Evolutionary conservation across 37 sponge, comb jelly and placozoan species (phyloP), one percentile per base, ranked within the genome.

Genomic region (Dysidea cf. avara): DNA sequence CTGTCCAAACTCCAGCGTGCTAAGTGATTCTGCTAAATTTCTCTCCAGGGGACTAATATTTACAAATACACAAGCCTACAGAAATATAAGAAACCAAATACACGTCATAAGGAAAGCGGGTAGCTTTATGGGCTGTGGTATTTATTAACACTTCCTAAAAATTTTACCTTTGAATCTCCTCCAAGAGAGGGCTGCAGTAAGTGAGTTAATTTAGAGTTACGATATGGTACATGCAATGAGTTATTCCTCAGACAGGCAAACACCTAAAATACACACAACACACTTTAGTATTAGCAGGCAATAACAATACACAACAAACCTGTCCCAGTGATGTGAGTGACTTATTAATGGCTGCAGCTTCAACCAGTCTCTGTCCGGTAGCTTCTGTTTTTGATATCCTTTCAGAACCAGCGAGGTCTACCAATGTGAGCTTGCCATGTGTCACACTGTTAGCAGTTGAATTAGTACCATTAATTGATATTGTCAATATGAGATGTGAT

Each of bases 341-440:
- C 52, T 90, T 90, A 63, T 90, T 90, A 58, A 90, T 90, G 48
- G 91, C 86, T 37, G 91, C 91, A 52, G 91, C 91, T 53, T 90
- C 91, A 46, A 90, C 91, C 25, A 90, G 55, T 53, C 91, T 28
- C 18, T 76, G 66, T 12, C 91, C 91, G 3, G 76, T 70, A 11
- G 91, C 91, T 43, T 85, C 91, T 43, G 82, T 90, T 0, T 83
- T 72, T 21, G 91, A 90, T 16, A 90, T 90, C 51, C 91, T 75
- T 79, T 90, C 91, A 21, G 91, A 90, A 16, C 91, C 91, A 20
- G 91, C 91, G 43, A 90, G 52, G 60, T 90, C 91, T 34, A 90
- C 87, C 24, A 90, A 73, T 4, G 86, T 90, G 16, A 90, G 79
- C 11, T 81, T 28, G 0, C 91, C 86, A 20, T 69, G 57, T 7